Evolutionary conservation across 1,140 invertebrate genomes (phyloP), one percentile per base, ranked within the genome.

Genomic region (Bombus turneri): DNA sequence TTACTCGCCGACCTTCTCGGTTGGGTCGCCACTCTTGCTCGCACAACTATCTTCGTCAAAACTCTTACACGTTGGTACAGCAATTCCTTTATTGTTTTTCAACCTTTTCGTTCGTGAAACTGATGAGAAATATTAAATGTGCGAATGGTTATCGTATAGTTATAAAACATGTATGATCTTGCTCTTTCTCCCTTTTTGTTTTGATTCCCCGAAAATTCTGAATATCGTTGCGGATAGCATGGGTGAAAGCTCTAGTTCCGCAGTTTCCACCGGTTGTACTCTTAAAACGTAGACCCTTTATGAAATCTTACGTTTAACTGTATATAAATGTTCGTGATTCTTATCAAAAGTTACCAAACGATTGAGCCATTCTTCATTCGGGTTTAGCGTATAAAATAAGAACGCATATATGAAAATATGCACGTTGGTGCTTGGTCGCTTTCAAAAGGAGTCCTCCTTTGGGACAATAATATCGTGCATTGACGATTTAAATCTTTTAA

Each of bases 281-380:
- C 43, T 41, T 66, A 66, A 53, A 75, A 82, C n/a, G 41, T 34
- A n/a, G 9, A 53, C 12, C 37, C 9, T 31, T 81, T n/a, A 12
- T 18, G 43, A 81, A 79, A 83, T 68, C 77, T 78, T 83, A 78
- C 64, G 64, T 69, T 85, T 66, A 85, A 79, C 73, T 68, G 69
- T 80, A 62, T 82, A 73, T 72, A 86, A 66, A 81, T 69, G 34
- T 73, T 53, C 18, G 74, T 59, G n/a, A 10, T 83, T 39, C 47
- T 83, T 80, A 81, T 85, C 78, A 75, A 85, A 85, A 85, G 71
- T 74, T 86, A 75, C 59, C 69, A 86, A 74, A 81, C 31, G 47
- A 34, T 81, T 75, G 79, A 86, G 78, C 84, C 57, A 43, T 74
- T 41, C n/a, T 62, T 62, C 28, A 31, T 53, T 59, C 59, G 31